A percentile compares a stretch with the other conserved stretches of the same genome.
These are phyloP conservation scores for pig (Sus scrofa) DNA, from an alignment of 2,113 vertebrate species.

Conservation along the genomic window T2T-Sscrofa CM000826.6:46240501-46241000, in stretches of 20 bases:
- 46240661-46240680: neutral
- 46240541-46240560: neutral
- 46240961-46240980: neutral
- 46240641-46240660: neutral
- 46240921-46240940: neutral
- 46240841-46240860: conserved; percentile 46
- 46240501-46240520: conserved; percentile 7
- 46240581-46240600: neutral
- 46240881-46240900: conserved; percentile 57
- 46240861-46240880: conserved; percentile 73
- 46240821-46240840: conserved; percentile 70
- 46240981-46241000: neutral
- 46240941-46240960: neutral
- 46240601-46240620: neutral
- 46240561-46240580: neutral
- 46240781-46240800: neutral
- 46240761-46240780: neutral
- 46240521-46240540: neutral
- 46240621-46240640: neutral
- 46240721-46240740: neutral
- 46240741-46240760: neutral
- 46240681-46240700: neutral
- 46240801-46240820: conserved; percentile 58
- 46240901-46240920: conserved; percentile 6
- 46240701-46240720: neutral